These are phyloP conservation scores for Ectemnius cavifrons DNA, from an alignment of 2,888 invertebrate species.

Conservation along the genomic window DNA sequence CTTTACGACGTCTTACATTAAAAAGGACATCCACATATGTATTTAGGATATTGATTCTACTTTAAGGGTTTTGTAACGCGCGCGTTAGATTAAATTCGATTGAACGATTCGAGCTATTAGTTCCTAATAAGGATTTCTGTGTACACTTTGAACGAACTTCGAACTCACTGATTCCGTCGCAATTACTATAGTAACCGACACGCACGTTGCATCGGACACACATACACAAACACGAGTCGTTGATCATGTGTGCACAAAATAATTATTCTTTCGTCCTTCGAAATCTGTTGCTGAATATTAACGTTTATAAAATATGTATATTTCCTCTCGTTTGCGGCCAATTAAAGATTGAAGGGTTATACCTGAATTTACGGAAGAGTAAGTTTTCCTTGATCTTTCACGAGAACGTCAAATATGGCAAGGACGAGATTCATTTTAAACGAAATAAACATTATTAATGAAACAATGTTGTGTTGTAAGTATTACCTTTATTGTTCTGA, in stretches of 20 bases:
- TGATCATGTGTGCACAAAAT: too few species aligned
- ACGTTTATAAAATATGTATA: too few species aligned
- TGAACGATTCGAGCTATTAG: conserved; percentile 6
- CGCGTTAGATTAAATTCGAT: not conserved
- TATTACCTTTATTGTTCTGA: not conserved
- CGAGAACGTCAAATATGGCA: too few species aligned
- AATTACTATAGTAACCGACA: not conserved
- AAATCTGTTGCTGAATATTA: too few species aligned
- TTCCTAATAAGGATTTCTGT: conserved; percentile 2
- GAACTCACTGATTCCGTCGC: conserved; percentile 4
- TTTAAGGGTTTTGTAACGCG: not conserved
- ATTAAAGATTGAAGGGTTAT: too few species aligned
- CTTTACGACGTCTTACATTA: not conserved
- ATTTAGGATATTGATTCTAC: not conserved
- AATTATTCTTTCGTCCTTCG: too few species aligned
- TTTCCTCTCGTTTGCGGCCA: too few species aligned
- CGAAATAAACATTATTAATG: conserved; percentile 1
- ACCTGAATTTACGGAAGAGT: too few species aligned
- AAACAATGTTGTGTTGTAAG: not conserved
- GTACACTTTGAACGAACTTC: conserved; percentile 11
- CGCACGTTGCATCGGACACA: conserved; percentile 9
- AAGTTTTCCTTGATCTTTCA: too few species aligned
- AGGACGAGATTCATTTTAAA: not conserved
- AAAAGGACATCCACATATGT: conserved; percentile 1
- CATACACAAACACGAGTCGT: too few species aligned